Conservation (phyloP, 2,888 invertebrate genomes). For the Thera obeliscata region DNA sequence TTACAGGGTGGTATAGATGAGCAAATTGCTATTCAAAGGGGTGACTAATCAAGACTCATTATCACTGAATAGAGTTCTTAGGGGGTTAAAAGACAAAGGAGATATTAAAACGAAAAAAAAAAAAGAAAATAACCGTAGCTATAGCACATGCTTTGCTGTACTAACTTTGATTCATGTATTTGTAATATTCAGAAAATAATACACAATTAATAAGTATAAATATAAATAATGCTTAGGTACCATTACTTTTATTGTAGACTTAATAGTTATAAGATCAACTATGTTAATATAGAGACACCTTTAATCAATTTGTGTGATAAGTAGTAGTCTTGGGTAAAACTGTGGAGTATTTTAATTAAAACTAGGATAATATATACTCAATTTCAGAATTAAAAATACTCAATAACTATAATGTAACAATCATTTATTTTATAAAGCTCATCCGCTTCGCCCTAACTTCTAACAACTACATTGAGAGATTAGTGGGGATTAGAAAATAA, state of each 20-base stretch:
- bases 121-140: slow-evolving; percentile 38
- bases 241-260: slow-evolving; percentile 19
- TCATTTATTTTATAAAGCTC: slow-evolving; percentile 65
- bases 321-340: not conserved
- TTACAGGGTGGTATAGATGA: slow-evolving; percentile 78
- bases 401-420: slow-evolving; percentile 61
- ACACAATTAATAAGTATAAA: slow-evolving; percentile 25
- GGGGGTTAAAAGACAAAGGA: slow-evolving; percentile 29
- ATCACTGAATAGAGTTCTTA: slow-evolving; percentile 23
- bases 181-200: slow-evolving; percentile 17
- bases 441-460: slow-evolving; percentile 83
- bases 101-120: slow-evolving; percentile 35
- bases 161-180: slow-evolving; percentile 54
- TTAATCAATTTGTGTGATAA: too few relatives aligned
- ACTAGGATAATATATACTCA: slow-evolving; percentile 34
- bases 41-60: slow-evolving; percentile 25
- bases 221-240: slow-evolving; percentile 11
- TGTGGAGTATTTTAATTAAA: slow-evolving; percentile 20
- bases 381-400: slow-evolving; percentile 56
- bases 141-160: slow-evolving; percentile 64
- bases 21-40: slow-evolving; percentile 35
- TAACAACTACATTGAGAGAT: slow-evolving; percentile 57
- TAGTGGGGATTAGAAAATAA: slow-evolving; percentile 7
- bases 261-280: slow-evolving; percentile 11
- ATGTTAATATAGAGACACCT: not conserved